Evolutionary conservation across 2,797 vertebrate genomes (phyloP), one percentile per base, ranked within the genome.

Genomic region (Enteromius afrohamiltoni): DNA sequence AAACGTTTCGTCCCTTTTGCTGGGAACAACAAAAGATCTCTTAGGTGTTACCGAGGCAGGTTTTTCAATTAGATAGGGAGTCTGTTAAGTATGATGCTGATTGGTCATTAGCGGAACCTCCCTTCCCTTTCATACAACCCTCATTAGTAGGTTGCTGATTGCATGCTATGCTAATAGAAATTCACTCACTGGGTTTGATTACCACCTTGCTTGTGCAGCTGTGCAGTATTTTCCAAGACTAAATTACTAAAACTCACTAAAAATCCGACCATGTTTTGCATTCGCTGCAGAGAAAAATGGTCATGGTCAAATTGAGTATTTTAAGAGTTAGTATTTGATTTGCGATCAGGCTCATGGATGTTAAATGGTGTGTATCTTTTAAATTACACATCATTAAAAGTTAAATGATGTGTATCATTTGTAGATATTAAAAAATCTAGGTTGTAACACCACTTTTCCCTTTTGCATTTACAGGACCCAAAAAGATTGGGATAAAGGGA

Each of bases 61-160:
- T 42, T 68, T 73, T 82, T 83, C 77, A 83, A 69, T 67, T 42
- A 74, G 74, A 68, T n/a, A 14, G 37, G 0, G 10, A 78, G 53
- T 29, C 17, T 70, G 65, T 68, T 73, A 74, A 75, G 76, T 40
- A 47, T 64, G 68, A 21, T 71, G 31, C 58, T 79, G 55, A 77
- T 75, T 40, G 62, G 73, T 62, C 75, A 83, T 70, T n/a, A 67
- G 29, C 7, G 8, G 55, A 34, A 31, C 49, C 29, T 83, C 31
- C 70, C 49, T 68, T 55, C 34, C 37, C 49, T 68, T 78, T 68
- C 45, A 62, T 81, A 60, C 71, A 78, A 78, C 45, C 65, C 68
- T 86, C 76, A 86, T 86, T 87, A 88, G 78, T 47, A 49, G 40
- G 55, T 79, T 79, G 75, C 65, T 86, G 85, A 88, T 87, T 81